Evolutionary conservation across 2,113 vertebrate genomes (phyloP).

Genomic region (Mastomys coucha): DNA sequence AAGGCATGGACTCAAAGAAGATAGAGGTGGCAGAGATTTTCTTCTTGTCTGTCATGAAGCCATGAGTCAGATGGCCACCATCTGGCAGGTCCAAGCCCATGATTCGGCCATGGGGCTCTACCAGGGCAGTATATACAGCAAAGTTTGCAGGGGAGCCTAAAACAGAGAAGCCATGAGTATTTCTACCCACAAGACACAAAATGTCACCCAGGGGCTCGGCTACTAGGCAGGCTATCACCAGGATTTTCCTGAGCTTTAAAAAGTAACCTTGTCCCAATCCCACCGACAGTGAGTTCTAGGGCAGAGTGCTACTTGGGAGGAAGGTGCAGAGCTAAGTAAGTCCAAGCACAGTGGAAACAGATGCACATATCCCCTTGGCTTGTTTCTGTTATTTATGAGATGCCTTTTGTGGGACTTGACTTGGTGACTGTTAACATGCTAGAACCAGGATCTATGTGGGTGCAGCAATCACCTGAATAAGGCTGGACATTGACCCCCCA

Average conservation of each 20-base stretch:
- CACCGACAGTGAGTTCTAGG: background rate
- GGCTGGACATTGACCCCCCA: constrained; percentile 99
- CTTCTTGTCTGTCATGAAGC: constrained; percentile 99
- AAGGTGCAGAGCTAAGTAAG: background rate
- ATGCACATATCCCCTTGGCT: fast-evolving
- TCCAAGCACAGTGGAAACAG: background rate
- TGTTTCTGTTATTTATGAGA: background rate
- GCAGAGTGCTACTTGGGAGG: background rate
- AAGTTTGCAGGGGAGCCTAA: constrained; percentile 97
- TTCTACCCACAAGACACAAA: background rate
- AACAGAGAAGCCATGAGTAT: background rate
- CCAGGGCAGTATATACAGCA: constrained; percentile 95
- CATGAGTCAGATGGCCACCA: constrained; percentile 97
- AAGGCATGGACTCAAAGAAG: constrained; percentile 99
- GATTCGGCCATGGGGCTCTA: constrained; percentile 97
- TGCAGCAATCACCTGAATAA: constrained; percentile 92
- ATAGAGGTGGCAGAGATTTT: constrained; percentile 98
- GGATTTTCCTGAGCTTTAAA: background rate
- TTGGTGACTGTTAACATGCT: background rate
- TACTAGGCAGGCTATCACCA: background rate
- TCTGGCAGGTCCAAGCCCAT: constrained; percentile 99
- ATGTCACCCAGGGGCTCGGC: background rate
- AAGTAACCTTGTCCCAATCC: background rate
- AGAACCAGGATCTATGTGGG: background rate
- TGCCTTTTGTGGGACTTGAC: background rate